Base-by-base conservation (phyloP, 92 coral and sea anemone genomes). In the Ricordea florida region DNA sequence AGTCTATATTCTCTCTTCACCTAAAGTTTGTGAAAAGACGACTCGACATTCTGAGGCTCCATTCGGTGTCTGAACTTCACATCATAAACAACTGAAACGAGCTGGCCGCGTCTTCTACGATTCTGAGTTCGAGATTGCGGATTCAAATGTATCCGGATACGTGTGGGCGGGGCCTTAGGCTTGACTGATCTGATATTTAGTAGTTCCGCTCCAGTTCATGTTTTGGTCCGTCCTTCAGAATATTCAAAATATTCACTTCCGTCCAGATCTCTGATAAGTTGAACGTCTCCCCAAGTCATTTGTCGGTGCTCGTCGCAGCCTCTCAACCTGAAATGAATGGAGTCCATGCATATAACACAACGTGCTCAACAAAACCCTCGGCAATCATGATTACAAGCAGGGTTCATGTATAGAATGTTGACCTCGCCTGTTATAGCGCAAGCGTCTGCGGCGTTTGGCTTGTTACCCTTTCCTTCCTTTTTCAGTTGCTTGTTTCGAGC, bases 271-370 rank as follows among this genome's bases (percentile, higher is more conserved):
- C 25, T 23, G 15, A 47, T 62, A 33, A 59, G 45, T 18, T 73
- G 45, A 62, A 76, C 65, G 56, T 64, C 56, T 49, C 76, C 81
- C 85, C 90, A 52, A 44, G 21, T 69, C 90, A 69, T 78, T 36
- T 75, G 85, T 44, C 78, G 69, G 64, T 78, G 90, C 35, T 71
- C 85, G 46, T 78, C 77, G 51, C 86, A 79, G n/a, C 81, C 90
- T 71, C 82, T 62, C 57, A 85, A 58, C 36, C 89, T 74, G 68
- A 83, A 77, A 16, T 74, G 71, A 7, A 28, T 49, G 13, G 81
- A 23, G 68, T 72, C 59, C 56, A 64, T 74, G 61, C 50, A 74
- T 51, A 42, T 55, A 36, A 82, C 83, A 82, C 16, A 82, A 51
- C 41, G 78, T 83, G 53, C 57, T 83, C 55, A 74, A 69, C 62